A percentile compares a stretch with the other conserved stretches of the same genome.
Conservation (phyloP, 2,888 invertebrate species). For the Sisyra terminalis region DNA sequence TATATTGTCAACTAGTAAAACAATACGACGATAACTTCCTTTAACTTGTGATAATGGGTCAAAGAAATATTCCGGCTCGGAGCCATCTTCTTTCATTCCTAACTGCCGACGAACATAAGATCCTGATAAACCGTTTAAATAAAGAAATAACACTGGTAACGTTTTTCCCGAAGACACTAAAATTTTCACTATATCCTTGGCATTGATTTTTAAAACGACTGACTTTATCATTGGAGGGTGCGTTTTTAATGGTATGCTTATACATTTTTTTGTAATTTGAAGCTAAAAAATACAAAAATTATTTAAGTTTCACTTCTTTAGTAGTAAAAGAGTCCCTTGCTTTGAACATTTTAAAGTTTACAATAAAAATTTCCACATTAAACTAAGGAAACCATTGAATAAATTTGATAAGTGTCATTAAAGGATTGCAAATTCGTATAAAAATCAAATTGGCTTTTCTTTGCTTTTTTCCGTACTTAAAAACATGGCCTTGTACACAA, state of each 20-base stretch:
- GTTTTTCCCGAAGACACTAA: slow-evolving; percentile 60
- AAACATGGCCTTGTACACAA: too few relatives aligned
- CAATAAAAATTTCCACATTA: too few relatives aligned
- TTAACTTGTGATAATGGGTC: slow-evolving; percentile 42
- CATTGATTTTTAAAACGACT: slow-evolving; percentile 48
- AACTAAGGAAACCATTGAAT: too few relatives aligned
- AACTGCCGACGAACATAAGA: slow-evolving; percentile 48
- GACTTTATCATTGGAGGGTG: slow-evolving; percentile 34
- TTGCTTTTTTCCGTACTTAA: too few relatives aligned
- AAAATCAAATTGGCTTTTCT: too few relatives aligned
- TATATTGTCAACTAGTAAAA: slow-evolving; percentile 53
- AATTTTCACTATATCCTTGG: slow-evolving; percentile 54
- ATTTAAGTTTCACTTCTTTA: too few relatives aligned
- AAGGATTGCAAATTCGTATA: too few relatives aligned
- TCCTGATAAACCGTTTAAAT: slow-evolving; percentile 52
- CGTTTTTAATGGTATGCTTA: slow-evolving; percentile 40
- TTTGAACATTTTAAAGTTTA: too few relatives aligned
- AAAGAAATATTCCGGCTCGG: slow-evolving; percentile 28
- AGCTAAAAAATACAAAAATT: too few relatives aligned
- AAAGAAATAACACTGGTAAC: slow-evolving; percentile 66
- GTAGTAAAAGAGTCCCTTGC: too few relatives aligned
- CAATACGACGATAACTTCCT: slow-evolving; percentile 57
- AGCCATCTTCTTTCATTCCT: slow-evolving; percentile 41
- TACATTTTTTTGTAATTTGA: slow-evolving; percentile 12
- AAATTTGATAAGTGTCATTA: too few relatives aligned